Base-by-base conservation (phyloP, 2,888 invertebrate genomes). In the Tipula unca region DNA sequence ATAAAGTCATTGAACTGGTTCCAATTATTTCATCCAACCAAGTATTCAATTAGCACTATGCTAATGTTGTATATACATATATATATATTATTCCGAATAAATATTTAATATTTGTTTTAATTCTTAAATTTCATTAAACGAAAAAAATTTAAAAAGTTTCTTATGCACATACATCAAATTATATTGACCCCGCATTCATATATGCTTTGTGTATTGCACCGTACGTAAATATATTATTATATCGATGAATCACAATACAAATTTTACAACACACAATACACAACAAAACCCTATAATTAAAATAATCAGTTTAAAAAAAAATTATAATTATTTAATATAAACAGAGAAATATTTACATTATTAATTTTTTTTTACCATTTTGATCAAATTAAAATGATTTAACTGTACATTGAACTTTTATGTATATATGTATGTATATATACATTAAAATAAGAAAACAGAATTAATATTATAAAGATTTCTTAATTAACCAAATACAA, bases 341-440 rank as follows among this genome's bases (percentile, higher is more conserved):
- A 48, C 48, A 48, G 48, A 17, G 4, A 1, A 48, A 48, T 69
- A 69, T 69, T 69, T 69, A 69, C 69, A 69, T 69, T 69, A 25
- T 3, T 42, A n/a, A n/a, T n/a, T 48, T n/a, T 25, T 25, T 69
- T 8, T 69, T 69, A 69, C 8, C 69, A 69, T 69, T 69, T 69
- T 69, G 69, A 69, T 69, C 69, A 69, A 25, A 69, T 69, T 69
- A 69, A 69, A 69, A 69, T 69, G 25, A 69, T 69, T 69, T 69
- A 69, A 69, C 69, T 69, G 69, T 69, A 69, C 69, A 69, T 10
- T 69, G 69, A 69, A 69, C 69, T 69, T 54, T 54, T 69, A 48
- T n/a, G n/a, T n/a, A 48, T 48, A 10, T 10, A 3, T 10, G 39
- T 3, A 10, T 10, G 39, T 10, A 48, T n/a, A 48, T 17, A n/a